Evolutionary conservation across 2,797 vertebrate genomes (phyloP), one percentile per base, ranked within the genome.

Genomic region (Eulemur coronatus): DNA sequence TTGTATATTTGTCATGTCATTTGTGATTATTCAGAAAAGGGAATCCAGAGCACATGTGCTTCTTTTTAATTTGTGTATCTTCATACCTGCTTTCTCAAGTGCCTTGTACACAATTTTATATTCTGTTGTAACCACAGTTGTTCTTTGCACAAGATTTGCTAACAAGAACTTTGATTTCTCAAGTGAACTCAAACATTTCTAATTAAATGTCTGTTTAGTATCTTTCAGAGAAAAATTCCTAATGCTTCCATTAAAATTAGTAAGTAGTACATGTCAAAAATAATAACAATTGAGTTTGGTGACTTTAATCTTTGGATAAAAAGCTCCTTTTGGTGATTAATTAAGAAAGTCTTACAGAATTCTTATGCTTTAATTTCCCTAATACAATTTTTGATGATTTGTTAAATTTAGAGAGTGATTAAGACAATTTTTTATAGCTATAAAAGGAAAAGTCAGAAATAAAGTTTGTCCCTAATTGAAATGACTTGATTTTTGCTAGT

Each of bases 151-250:
- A 96, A 95, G 80, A 96, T 93, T 96, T 96, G 79, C 55, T 96
- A 95, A 97, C 89, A 97, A 93, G 89, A 78, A 38, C 91, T 96
- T 59, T 96, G 93, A 96, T 97, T 96, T 95, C 89, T 97, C 93
- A 94, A 96, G 94, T 97, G 95, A 97, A 94, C 87, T 38, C 70
- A 96, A 95, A 97, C 88, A 97, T 94, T 96, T 94, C 89, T 96
- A 96, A 97, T 97, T 97, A 97, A 96, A 96, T 96, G 9, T 91
- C 33, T 93, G 75, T 70, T 93, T 85, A 86, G 12, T 92, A 91
- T 96, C 46, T 73, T 96, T 94, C 33, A 24, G 89, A 95, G 84
- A 84, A 97, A 95, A 94, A 41, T 75, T 87, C 1, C 75, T 94
- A 61, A 91, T 80, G 55, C 43, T 84, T 79, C 13, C 73, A 84